Evolutionary conservation across 2,797 vertebrate genomes (phyloP).

Genomic region (Siniperca scherzeri): DNA sequence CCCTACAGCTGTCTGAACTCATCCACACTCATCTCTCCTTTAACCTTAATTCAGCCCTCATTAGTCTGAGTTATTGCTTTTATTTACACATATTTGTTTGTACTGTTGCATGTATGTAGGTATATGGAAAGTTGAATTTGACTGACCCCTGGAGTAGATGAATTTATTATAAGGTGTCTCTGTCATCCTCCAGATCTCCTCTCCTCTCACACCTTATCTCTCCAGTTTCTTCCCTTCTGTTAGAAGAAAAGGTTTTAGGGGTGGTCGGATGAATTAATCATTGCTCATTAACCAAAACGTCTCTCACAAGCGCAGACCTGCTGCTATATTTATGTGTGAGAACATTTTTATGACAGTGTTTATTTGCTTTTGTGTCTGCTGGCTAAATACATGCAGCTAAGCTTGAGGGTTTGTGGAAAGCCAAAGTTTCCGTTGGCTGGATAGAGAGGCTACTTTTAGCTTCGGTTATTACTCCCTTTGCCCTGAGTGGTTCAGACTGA

Average conservation of each 20-base stretch:
- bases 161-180: neutral
- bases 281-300: conserved; percentile 56
- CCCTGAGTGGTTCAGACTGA: conserved; percentile 63
- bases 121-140: neutral
- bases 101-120: neutral
- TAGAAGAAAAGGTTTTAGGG: conserved; percentile 4
- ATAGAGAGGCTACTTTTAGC: conserved; percentile 78
- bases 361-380: conserved; percentile 81
- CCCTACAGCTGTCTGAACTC: neutral
- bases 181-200: conserved; percentile 17
- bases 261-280: conserved; percentile 45
- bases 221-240: conserved; percentile 11
- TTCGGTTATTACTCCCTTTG: conserved; percentile 63
- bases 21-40: neutral
- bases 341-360: conserved; percentile 75
- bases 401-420: conserved; percentile 77
- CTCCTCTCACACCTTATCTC: conserved; percentile 23
- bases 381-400: conserved; percentile 70
- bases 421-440: conserved; percentile 80
- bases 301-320: conserved; percentile 44
- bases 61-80: neutral
- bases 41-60: neutral
- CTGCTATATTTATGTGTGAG: conserved; percentile 69
- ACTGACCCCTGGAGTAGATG: neutral
- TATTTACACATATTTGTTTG: neutral